A percentile compares a stretch with the other conserved stretches of the same genome.
phyloP scores from a whole-genome alignment of 2,888 invertebrate genomes.

The Leucania comma region DNA sequence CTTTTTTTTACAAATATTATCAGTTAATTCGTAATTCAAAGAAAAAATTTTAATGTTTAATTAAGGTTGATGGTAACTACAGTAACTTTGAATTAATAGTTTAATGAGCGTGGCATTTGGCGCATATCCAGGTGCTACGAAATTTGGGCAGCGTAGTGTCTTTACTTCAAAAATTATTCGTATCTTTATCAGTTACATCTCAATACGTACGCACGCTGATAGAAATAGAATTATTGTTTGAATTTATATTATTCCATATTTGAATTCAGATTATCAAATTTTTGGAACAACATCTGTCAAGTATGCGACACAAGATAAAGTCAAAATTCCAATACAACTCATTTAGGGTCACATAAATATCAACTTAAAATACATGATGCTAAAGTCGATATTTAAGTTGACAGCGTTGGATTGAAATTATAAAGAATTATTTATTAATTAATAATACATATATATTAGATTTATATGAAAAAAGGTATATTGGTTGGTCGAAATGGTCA shows the following conservation, averaged over 20 bases:
- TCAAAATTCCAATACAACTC: too few relatives aligned
- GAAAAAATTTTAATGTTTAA: constrained; percentile 2
- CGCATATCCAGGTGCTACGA: neutral
- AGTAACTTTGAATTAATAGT: too few relatives aligned
- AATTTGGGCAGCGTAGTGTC: constrained; percentile 24
- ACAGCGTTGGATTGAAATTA: too few relatives aligned
- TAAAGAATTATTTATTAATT: too few relatives aligned
- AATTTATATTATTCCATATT: neutral
- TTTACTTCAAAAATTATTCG: neutral
- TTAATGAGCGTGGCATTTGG: neutral
- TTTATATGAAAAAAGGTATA: too few relatives aligned
- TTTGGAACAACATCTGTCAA: too few relatives aligned
- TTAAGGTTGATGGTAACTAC: neutral
- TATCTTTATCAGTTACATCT: neutral
- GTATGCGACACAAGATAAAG: too few relatives aligned
- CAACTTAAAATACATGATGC: too few relatives aligned
- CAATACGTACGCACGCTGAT: neutral
- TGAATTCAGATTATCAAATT: neutral
- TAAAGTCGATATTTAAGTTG: too few relatives aligned
- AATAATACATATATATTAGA: too few relatives aligned
- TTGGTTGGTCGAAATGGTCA: too few relatives aligned
- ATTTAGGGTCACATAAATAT: too few relatives aligned
- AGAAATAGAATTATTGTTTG: neutral
- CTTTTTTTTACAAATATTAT: constrained; percentile 4
- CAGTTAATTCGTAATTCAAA: constrained; percentile 8